Conservation (phyloP, 2,888 invertebrate species). For the Dynastes hyllus region DNA sequence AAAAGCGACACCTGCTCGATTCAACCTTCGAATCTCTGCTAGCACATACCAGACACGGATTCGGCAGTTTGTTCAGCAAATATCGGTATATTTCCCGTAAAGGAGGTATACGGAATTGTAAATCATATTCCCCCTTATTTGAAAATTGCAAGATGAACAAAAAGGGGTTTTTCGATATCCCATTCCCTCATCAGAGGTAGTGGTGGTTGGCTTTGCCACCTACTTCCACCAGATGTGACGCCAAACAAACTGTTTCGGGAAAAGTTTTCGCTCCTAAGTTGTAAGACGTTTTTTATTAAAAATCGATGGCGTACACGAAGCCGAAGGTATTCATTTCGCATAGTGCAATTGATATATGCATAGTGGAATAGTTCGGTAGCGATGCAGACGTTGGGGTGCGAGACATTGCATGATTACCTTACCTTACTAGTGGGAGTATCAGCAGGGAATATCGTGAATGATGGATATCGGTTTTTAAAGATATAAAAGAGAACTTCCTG, state of each 20-base stretch:
- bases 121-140: constrained; percentile 41
- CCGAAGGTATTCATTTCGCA: constrained; percentile 27
- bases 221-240: constrained; percentile 15
- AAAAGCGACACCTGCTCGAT: background rate
- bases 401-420: background rate
- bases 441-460: background rate
- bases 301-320: constrained; percentile 36
- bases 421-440: background rate
- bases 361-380: background rate
- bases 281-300: constrained; percentile 41
- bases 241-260: constrained; percentile 28
- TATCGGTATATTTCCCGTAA: constrained; percentile 32
- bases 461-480: background rate
- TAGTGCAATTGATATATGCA: constrained; percentile 2
- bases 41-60: background rate
- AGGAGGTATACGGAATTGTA: constrained; percentile 13
- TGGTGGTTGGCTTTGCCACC: background rate
- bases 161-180: background rate
- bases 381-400: background rate
- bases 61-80: constrained; percentile 27
- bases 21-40: background rate
- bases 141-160: too few species aligned
- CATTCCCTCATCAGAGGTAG: background rate
- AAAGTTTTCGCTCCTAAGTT: constrained; percentile 31
- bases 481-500: too few species aligned